Conservation (phyloP, 2,888 invertebrate species). For the Eupithecia centaureata region DNA sequence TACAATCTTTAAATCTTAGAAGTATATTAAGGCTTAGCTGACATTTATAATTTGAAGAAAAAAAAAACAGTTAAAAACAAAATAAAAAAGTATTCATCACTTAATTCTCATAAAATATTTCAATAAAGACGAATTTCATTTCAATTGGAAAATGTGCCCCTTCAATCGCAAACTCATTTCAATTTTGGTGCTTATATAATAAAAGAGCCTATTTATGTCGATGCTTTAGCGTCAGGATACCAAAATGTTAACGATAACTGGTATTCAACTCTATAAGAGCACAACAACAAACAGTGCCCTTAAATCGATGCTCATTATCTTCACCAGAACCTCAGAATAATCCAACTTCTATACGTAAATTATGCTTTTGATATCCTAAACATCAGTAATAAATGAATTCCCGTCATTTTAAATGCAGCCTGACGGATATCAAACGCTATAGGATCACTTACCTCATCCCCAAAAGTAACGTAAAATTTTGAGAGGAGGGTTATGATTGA, state of each 20-base stretch:
- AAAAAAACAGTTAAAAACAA: too few relatives aligned
- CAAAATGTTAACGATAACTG: neutral
- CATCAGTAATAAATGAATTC: neutral
- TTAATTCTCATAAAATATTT: neutral
- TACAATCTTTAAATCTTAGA: neutral
- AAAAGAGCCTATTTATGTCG: neutral
- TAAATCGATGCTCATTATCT: neutral
- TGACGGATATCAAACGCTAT: too few relatives aligned
- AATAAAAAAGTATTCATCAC: too few relatives aligned
- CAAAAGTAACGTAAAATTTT: neutral
- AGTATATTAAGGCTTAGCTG: neutral
- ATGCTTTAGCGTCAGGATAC: neutral
- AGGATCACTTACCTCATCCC: neutral
- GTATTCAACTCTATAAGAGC: neutral
- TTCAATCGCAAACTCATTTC: neutral
- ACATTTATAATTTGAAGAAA: too few relatives aligned
- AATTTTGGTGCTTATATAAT: neutral
- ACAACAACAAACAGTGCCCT: neutral
- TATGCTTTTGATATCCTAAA: neutral
- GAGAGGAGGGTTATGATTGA: conserved; percentile 51
- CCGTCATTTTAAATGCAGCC: neutral
- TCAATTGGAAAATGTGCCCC: neutral
- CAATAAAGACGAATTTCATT: neutral
- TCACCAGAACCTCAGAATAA: neutral
- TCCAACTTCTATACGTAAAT: neutral